A percentile compares a stretch with the other conserved stretches of the same genome.
phyloP scores from a whole-genome alignment of 30 jellyfish, hydroid and myxozoan species.

The Aurelia sp. region DNA sequence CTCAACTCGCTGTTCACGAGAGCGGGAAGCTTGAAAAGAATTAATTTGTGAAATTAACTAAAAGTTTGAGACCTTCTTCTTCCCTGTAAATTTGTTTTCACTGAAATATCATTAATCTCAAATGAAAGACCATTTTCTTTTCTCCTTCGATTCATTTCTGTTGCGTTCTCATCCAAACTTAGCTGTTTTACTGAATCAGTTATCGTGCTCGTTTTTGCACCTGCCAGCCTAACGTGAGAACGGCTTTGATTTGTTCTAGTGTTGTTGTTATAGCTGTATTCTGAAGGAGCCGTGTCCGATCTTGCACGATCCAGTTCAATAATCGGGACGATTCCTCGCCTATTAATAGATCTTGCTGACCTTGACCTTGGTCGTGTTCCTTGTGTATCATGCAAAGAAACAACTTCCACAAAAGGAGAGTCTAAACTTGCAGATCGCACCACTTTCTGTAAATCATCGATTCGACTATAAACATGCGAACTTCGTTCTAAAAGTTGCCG shows the following conservation, averaged over 20 bases:
- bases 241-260: no score
- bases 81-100: not conserved
- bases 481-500: conserved; percentile 28
- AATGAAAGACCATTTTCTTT: not conserved
- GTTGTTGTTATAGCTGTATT: no score
- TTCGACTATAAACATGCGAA: conserved; percentile 5
- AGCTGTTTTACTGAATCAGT: not conserved
- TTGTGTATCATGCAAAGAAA: not conserved
- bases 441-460: conserved; percentile 16
- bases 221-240: not conserved
- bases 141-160: not conserved
- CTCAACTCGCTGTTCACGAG: no score
- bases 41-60: no score
- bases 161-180: conserved; percentile 14
- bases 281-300: not conserved
- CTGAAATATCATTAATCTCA: not conserved
- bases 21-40: no score
- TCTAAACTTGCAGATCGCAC: conserved; percentile 7
- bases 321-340: no score
- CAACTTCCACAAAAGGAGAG: not conserved
- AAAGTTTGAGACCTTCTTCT: no score
- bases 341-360: not conserved
- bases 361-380: not conserved
- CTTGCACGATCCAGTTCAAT: not conserved
- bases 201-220: not conserved